Evolutionary conservation across 2,888 invertebrate species (phyloP), one percentile per base, ranked within the genome.

Genomic region (Drosophila seclusa): DNA sequence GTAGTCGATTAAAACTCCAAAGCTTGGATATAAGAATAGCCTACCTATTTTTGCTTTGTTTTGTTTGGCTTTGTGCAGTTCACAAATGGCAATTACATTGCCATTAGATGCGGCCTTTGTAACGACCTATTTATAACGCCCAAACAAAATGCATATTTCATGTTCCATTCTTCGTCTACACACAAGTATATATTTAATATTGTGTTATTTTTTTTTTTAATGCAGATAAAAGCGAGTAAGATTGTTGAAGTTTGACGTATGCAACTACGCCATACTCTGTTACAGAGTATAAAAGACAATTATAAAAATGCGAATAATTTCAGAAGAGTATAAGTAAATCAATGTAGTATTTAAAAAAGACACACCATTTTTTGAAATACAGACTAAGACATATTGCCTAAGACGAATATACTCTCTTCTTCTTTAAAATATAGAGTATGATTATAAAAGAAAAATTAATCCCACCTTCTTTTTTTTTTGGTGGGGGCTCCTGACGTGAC

Each of bases 31-130:
- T n/a, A 1, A 0, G 7, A n/a, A 10, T 6, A 13, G 16, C 59
- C n/a, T 29, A 10, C 18, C 40, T 54, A 10, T 1, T 18, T 11
- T 6, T 5, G 21, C 40, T n/a, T 59, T 24, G 31, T 57, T 65
- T 29, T 32, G 29, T 13, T 42, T 55, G 52, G 53, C 52, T 60
- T 66, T 72, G 36, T 59, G 68, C 75, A 76, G 68, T 76, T 77
- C 68, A 78, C 83, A 87, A 84, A 84, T 80, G 85, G 73, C 82
- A 89, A 89, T 88, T 87, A 84, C 78, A 77, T 75, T 81, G 76
- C 84, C 86, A 87, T 89, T 82, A 89, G 68, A 70, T 68, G 64
- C 61, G 80, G 71, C 54, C 54, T 58, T 50, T 60, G 42, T 48
- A 60, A 74, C 68, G 61, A 60, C 73, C 64, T 45, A 63, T 74